Percentiles rank a stretch among this genome's conserved stretches.
Conservation (phyloP, 92 coral and sea anemone species). For the Porites evermanni region DNA sequence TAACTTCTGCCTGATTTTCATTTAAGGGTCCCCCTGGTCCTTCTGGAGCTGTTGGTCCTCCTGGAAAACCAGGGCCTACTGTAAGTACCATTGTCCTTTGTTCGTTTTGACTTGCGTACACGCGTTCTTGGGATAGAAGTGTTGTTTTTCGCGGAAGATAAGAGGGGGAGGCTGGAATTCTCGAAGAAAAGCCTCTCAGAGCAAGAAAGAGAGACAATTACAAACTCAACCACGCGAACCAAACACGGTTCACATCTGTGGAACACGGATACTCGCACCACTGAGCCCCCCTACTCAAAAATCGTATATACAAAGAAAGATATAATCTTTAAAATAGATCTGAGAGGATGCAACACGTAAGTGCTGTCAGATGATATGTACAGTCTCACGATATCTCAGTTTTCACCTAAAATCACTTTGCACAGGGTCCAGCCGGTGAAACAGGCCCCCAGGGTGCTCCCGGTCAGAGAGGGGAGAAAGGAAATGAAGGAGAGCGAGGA, state of each 20-base stretch:
- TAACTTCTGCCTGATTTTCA: not conserved
- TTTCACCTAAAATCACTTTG: not conserved
- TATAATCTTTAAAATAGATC: too few species aligned
- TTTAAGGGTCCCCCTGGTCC: conserved; percentile 95
- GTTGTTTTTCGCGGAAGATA: too few species aligned
- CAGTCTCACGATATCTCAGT: not conserved
- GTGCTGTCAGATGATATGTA: not conserved
- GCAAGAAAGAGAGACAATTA: too few species aligned
- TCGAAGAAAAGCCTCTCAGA: too few species aligned
- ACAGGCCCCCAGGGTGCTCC: conserved; percentile 88
- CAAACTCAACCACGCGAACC: too few species aligned
- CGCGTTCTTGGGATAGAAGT: too few species aligned
- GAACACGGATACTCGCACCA: too few species aligned
- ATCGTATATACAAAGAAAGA: too few species aligned
- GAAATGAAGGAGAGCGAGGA: conserved; percentile 85
- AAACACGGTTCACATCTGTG: too few species aligned
- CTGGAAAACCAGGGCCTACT: conserved; percentile 88
- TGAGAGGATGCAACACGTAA: too few species aligned
- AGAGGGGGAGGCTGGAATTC: too few species aligned
- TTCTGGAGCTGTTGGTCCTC: conserved; percentile 86
- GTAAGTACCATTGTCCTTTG: conserved; percentile 52
- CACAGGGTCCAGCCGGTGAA: conserved; percentile 85
- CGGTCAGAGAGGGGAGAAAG: conserved; percentile 83
- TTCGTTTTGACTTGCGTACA: not conserved
- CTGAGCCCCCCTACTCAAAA: too few species aligned